Base-by-base conservation (phyloP, 2,888 invertebrate species). In the Drosophila mimica region DNA sequence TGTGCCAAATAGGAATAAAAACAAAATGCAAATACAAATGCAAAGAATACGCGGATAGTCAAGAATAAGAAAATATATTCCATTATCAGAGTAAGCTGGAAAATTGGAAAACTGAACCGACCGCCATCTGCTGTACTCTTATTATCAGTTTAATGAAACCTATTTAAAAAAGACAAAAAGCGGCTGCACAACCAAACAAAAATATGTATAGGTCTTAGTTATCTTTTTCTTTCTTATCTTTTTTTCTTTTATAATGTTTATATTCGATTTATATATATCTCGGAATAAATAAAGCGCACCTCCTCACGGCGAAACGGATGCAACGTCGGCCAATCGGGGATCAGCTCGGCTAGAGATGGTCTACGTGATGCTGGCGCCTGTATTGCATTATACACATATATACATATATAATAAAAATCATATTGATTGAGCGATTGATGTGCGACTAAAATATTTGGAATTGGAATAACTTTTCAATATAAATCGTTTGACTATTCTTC, bases 251-350 rank as follows among this genome's bases (percentile, higher is more conserved):
- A 48, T 61, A 34, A n/a, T n/a, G n/a, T n/a, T n/a, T 25, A 11
- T n/a, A 36, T 36, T 43, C 20, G 25, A 54, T 34, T 56, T 31
- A 53, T 61, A 61, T 61, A 60, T 43, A 70, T 66, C 59, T 67
- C 58, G 51, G 52, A 59, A 62, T 53, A 64, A 46, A 43, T 58
- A 31, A 31, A 73, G 69, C 91, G 82, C 89, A 97, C 97, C 97
- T 97, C 97, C 95, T 96, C 92, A 74, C 93, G 93, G 80, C 92
- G 93, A 91, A 93, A 93, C 77, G 93, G 93, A 84, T 93, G 93
- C 70, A 93, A 88, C 93, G 96, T 96, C 93, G 98, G 98, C 98
- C 98, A 98, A 95, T 98, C 98, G 93, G 98, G 98, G 94, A 98
- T 98, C 95, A 98, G 95, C 95, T 98, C 98, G 92, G 97, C 97